A percentile compares a stretch with the other conserved stretches of the same genome.
These are phyloP conservation scores for Irena cyanogastra DNA, from an alignment of 2,113 vertebrate species.

Conservation along the genomic window DNA sequence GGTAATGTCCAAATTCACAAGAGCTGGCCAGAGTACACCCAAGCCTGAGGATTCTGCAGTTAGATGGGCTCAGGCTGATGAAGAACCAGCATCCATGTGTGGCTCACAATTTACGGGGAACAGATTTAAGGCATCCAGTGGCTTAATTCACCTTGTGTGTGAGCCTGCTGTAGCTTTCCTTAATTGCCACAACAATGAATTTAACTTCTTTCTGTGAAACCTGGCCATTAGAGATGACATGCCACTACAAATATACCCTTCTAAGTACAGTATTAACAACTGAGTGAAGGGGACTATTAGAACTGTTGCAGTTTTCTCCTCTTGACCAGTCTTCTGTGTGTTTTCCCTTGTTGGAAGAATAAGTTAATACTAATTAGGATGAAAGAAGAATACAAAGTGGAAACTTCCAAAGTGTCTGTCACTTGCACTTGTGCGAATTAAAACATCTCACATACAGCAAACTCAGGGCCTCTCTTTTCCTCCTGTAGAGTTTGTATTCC, in stretches of 20 bases:
- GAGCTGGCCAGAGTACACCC: not conserved
- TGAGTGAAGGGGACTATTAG: not conserved
- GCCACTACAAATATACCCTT: not conserved
- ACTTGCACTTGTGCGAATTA: not conserved
- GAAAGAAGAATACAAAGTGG: not conserved
- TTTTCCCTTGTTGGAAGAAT: not conserved
- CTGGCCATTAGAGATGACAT: not conserved
- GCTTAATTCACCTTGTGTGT: not conserved
- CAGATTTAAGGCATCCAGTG: not conserved
- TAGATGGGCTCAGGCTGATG: not conserved
- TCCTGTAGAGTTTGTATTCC: not conserved
- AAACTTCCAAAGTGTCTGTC: conserved; percentile 3
- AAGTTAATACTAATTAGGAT: not conserved
- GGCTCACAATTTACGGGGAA: not conserved
- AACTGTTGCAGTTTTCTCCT: not conserved
- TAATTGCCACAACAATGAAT: not conserved
- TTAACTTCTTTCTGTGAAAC: not conserved
- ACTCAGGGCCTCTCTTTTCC: not conserved
- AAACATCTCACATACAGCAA: not conserved
- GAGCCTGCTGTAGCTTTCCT: not conserved
- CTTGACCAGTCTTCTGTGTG: not conserved
- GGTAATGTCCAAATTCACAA: not conserved
- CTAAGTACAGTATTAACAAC: not conserved
- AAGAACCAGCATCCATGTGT: not conserved
- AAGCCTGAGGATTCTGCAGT: not conserved